Conservation (phyloP, 2,113 vertebrate genomes). For the Callithrix jacchus region DNA sequence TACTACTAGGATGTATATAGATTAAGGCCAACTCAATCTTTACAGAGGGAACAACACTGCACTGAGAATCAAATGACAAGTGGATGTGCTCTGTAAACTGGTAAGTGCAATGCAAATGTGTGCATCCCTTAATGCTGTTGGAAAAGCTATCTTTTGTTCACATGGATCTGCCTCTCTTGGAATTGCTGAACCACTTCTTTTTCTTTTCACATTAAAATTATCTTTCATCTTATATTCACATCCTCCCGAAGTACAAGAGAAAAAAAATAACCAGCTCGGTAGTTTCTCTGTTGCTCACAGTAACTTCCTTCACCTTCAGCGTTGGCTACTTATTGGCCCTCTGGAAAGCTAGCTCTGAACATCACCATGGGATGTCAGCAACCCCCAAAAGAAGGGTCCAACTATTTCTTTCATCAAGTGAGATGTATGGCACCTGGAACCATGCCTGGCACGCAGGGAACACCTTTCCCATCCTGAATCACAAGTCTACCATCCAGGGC, state of each 20-base stretch:
- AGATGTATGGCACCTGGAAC: neutral
- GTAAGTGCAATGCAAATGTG: neutral
- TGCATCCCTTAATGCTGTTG: neutral
- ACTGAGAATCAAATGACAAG: neutral
- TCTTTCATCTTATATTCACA: conserved; percentile 28
- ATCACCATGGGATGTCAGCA: neutral
- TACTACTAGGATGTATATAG: neutral
- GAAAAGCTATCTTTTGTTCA: neutral
- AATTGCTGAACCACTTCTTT: conserved; percentile 1
- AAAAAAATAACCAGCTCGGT: neutral
- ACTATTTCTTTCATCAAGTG: neutral
- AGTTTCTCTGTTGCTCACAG: neutral
- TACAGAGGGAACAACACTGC: neutral
- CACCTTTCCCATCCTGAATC: neutral
- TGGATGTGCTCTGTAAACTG: neutral
- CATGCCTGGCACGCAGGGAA: neutral
- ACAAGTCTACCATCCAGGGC: neutral
- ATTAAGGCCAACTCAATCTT: neutral
- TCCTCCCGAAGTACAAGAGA: neutral
- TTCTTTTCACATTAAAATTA: conserved; percentile 51
- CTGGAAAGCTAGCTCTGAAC: neutral
- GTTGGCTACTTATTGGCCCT: neutral
- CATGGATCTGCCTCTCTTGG: neutral
- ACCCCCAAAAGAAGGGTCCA: neutral
- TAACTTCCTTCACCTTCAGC: neutral